Base-by-base conservation (phyloP, 2,113 vertebrate species). In the Grammomys surdaster region DNA sequence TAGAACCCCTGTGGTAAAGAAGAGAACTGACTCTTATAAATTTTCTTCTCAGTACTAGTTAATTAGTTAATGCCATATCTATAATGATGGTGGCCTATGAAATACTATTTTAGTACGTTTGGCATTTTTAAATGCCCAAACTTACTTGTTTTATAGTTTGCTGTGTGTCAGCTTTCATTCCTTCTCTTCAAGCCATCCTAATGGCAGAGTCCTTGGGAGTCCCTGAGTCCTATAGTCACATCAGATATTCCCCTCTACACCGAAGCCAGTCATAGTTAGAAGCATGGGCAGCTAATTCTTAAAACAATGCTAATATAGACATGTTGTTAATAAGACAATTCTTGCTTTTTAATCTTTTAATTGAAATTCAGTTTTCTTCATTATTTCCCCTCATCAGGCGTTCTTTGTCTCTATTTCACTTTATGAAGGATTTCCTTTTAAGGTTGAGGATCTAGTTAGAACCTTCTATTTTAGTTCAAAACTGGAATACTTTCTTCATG, bases 401-500 rank as follows among this genome's bases (percentile, higher is more conserved):
- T 46, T 84, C 31, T 48, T 40, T 94, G 12, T 67, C 14, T 19
- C 46, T 7, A 65, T 40, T 90, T 93, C 82, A 58, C 31, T 97
- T 69, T 48, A 1, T 76, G 43, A 48, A 1, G 82, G 4, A 36
- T 26, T 28, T 87, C 60, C 10, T 91, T 91, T 84, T 78, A 88
- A 67, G 56, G n/a, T 54, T 90, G 40, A 78, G 36, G 89, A 89
- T 90, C 75, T 90, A 88, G 51, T 92, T 69, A 73, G 0, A 93
- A 22, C 12, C 22, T 46, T 96, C 51, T 84, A 17, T 91, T 97
- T 90, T 89, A 93, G 12, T 91, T 90, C 40, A 69, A 43, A 69
- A 67, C 1, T 14, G 10, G 54, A 26, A 8, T 70, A 33, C 88
- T 88, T 87, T 85, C 48, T 11, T 5, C 82, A 5, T 1, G 3